phyloP scores from a whole-genome alignment of 2,888 invertebrate genomes.

The Sialis fuliginosa region DNA sequence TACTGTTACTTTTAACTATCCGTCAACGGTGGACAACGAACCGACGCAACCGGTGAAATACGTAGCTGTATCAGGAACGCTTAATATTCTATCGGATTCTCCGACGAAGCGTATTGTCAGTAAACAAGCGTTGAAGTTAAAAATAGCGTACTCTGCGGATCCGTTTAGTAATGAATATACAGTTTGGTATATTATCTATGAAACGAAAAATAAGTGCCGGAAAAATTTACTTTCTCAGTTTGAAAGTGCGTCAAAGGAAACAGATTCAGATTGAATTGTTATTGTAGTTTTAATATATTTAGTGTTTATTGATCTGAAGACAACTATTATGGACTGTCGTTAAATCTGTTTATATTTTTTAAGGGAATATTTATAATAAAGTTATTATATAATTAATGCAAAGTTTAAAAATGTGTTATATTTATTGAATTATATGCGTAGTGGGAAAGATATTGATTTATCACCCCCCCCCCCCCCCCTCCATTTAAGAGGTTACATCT shows the following conservation, averaged over 20 bases:
- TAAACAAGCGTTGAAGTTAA: slow-evolving; percentile 31
- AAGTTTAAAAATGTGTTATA: too few relatives aligned
- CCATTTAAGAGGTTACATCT: too few relatives aligned
- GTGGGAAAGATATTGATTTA: too few relatives aligned
- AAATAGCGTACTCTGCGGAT: slow-evolving; percentile 39
- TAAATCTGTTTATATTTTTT: too few relatives aligned
- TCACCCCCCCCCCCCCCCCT: too few relatives aligned
- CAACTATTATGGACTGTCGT: too few relatives aligned
- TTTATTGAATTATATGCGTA: too few relatives aligned
- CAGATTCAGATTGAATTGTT: too few relatives aligned
- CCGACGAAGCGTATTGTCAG: not conserved
- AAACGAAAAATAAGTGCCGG: slow-evolving; percentile 38
- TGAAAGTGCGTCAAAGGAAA: not conserved
- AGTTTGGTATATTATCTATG: slow-evolving; percentile 41
- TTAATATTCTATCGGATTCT: not conserved
- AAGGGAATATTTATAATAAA: too few relatives aligned
- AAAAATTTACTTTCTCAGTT: slow-evolving; percentile 29
- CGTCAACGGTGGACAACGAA: not conserved
- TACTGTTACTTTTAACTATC: not conserved
- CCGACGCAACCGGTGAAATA: not conserved
- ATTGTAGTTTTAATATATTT: too few relatives aligned
- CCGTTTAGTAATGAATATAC: slow-evolving; percentile 35
- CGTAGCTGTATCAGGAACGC: slow-evolving; percentile 1
- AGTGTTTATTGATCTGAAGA: too few relatives aligned
- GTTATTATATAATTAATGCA: too few relatives aligned